Percentiles rank a stretch among this genome's conserved stretches.
These are phyloP conservation scores for Cerceris rybyensis DNA, from an alignment of 2,888 invertebrate species.

Conservation along the genomic window DNA sequence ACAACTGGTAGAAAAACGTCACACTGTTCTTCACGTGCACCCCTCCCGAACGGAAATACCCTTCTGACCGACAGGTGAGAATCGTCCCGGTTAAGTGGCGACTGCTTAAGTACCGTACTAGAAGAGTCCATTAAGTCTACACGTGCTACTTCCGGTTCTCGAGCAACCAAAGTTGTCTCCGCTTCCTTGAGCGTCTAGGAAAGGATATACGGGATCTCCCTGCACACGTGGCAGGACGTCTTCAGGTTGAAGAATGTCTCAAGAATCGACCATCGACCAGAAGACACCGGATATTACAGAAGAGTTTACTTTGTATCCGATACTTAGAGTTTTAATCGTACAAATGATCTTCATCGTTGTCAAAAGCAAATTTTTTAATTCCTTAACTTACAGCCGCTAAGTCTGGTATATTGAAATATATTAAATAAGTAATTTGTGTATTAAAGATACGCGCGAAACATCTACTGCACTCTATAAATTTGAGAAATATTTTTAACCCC, in stretches of 20 bases:
- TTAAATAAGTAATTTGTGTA: no score
- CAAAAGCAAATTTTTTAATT: no score
- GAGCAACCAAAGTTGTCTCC: slow-evolving; percentile 33
- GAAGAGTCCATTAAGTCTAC: slow-evolving; percentile 54
- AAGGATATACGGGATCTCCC: slow-evolving; percentile 40
- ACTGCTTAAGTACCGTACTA: slow-evolving; percentile 44
- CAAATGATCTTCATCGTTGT: no score
- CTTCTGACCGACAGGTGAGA: slow-evolving; percentile 35
- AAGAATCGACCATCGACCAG: not conserved
- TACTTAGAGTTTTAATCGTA: no score
- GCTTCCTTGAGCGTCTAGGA: slow-evolving; percentile 32
- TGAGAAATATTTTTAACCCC: no score
- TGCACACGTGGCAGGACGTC: slow-evolving; percentile 70
- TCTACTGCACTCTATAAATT: no score
- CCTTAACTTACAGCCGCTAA: no score
- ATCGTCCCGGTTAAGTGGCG: not conserved
- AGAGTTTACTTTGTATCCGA: not conserved
- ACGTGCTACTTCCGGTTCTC: slow-evolving; percentile 66
- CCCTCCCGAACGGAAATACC: slow-evolving; percentile 29
- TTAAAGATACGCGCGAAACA: no score
- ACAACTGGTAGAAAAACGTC: not conserved
- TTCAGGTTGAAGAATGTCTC: slow-evolving; percentile 36
- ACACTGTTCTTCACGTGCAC: not conserved
- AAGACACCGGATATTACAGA: slow-evolving; percentile 15
- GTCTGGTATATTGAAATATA: no score